These are phyloP conservation scores for Herpetotheres cachinnans DNA, from an alignment of 2,113 vertebrate species.

Conservation along the genomic window DNA sequence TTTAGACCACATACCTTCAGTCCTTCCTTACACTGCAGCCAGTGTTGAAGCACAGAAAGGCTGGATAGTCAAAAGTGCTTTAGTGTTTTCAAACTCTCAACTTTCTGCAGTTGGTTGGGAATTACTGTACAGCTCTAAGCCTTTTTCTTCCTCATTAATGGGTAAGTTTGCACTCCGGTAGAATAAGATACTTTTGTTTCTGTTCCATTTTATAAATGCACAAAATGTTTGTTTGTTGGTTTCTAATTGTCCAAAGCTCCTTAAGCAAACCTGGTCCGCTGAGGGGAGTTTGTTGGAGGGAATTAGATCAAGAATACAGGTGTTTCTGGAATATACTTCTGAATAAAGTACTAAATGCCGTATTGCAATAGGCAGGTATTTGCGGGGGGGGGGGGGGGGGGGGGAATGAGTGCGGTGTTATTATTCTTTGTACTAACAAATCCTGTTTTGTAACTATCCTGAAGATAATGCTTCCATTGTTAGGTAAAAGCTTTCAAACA, in stretches of 20 bases:
- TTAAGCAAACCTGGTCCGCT: neutral
- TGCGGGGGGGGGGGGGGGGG: neutral
- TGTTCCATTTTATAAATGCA: constrained; percentile 41
- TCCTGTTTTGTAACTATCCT: constrained; percentile 77
- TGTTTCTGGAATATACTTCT: constrained; percentile 53
- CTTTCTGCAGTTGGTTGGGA: constrained; percentile 73
- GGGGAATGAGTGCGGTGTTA: constrained; percentile 35
- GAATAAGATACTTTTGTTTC: constrained; percentile 63
- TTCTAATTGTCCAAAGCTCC: constrained; percentile 19
- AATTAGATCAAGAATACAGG: constrained; percentile 65
- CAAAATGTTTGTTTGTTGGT: neutral
- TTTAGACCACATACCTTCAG: constrained; percentile 96
- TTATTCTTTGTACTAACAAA: constrained; percentile 73
- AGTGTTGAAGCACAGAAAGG: constrained; percentile 67
- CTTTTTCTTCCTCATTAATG: constrained; percentile 75
- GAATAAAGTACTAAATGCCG: constrained; percentile 5
- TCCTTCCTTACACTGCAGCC: constrained; percentile 82
- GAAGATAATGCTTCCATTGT: constrained; percentile 77
- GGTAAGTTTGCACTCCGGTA: constrained; percentile 83
- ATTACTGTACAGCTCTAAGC: constrained; percentile 68
- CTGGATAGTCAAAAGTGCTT: constrained; percentile 69
- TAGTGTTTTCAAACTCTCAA: constrained; percentile 73
- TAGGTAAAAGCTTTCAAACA: constrained; percentile 72
- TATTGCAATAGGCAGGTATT: constrained; percentile 47
- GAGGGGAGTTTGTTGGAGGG: neutral